Evolutionary conservation across 2,888 invertebrate species (phyloP).

Genomic region (Drosophila nr. fundita): DNA sequence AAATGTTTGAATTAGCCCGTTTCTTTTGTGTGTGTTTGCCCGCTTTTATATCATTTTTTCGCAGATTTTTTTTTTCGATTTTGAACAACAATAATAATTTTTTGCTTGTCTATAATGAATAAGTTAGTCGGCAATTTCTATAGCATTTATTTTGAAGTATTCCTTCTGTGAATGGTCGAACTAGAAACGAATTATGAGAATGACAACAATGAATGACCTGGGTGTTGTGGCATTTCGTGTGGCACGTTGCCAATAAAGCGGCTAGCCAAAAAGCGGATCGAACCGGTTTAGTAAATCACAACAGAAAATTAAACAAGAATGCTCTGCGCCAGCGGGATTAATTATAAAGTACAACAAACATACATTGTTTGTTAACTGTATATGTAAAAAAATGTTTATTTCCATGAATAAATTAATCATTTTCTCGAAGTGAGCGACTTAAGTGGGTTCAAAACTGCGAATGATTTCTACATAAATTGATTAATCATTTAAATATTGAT

Average conservation of each 20-base stretch:
- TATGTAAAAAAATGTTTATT: not conserved
- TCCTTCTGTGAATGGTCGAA: slow-evolving; percentile 27
- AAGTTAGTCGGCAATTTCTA: slow-evolving; percentile 15
- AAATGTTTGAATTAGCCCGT: not conserved
- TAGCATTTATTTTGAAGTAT: slow-evolving; percentile 27
- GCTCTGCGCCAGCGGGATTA: not conserved
- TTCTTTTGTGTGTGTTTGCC: not conserved
- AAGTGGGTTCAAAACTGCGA: not conserved
- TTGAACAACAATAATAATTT: slow-evolving; percentile 2
- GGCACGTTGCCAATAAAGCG: slow-evolving; percentile 56
- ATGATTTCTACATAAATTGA: not conserved
- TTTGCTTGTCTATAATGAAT: slow-evolving; percentile 31
- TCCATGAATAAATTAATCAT: not conserved
- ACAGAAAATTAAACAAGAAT: slow-evolving; percentile 13
- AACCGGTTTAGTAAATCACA: slow-evolving; percentile 56
- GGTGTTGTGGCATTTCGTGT: slow-evolving; percentile 50
- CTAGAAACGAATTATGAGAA: slow-evolving; percentile 37
- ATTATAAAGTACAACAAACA: not conserved
- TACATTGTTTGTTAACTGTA: too few relatives aligned
- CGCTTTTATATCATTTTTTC: not conserved
- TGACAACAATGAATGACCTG: slow-evolving; percentile 74
- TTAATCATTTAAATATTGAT: not conserved
- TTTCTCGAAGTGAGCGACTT: not conserved
- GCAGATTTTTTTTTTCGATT: not conserved
- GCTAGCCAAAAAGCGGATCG: slow-evolving; percentile 35